phyloP scores from a whole-genome alignment of 2,888 invertebrate species.

The Scaptomyza tumidula region DNA sequence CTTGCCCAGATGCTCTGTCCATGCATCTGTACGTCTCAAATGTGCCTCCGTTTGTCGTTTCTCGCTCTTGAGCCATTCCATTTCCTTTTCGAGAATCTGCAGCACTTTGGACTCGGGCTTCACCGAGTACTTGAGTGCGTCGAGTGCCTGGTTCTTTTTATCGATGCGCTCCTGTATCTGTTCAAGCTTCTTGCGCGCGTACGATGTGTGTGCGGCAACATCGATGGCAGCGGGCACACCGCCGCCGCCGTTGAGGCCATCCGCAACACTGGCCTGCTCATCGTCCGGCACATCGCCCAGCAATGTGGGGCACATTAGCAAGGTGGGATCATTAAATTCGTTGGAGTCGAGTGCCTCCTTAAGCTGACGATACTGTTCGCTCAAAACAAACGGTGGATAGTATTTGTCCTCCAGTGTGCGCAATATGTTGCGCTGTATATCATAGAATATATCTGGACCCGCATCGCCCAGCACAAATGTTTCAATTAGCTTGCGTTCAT shows the following conservation, averaged over 20 bases:
- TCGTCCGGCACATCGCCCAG: constrained; percentile 72
- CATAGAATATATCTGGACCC: constrained; percentile 94
- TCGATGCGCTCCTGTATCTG: constrained; percentile 93
- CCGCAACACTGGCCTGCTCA: constrained; percentile 64
- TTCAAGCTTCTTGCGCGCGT: constrained; percentile 92
- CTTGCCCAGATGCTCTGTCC: constrained; percentile 94
- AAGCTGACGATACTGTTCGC: constrained; percentile 91
- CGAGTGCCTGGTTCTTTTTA: constrained; percentile 92
- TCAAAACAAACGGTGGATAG: constrained; percentile 94
- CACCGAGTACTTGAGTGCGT: constrained; percentile 92
- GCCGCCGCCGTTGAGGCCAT: constrained; percentile 62
- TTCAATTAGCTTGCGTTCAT: constrained; percentile 93
- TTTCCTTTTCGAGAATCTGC: constrained; percentile 91
- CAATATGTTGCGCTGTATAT: constrained; percentile 92
- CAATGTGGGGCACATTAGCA: constrained; percentile 74
- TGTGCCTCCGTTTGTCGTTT: constrained; percentile 93
- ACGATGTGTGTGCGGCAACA: constrained; percentile 93
- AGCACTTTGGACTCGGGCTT: constrained; percentile 93
- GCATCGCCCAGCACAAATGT: constrained; percentile 94
- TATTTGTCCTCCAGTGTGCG: constrained; percentile 93
- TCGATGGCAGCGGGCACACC: constrained; percentile 84
- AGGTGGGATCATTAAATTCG: constrained; percentile 84
- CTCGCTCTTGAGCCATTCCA: constrained; percentile 92
- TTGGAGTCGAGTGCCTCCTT: constrained; percentile 83
- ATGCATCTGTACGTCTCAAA: constrained; percentile 92